These are phyloP conservation scores for Apamea anceps DNA, from an alignment of 2,888 invertebrate species.

Conservation along the genomic window DNA sequence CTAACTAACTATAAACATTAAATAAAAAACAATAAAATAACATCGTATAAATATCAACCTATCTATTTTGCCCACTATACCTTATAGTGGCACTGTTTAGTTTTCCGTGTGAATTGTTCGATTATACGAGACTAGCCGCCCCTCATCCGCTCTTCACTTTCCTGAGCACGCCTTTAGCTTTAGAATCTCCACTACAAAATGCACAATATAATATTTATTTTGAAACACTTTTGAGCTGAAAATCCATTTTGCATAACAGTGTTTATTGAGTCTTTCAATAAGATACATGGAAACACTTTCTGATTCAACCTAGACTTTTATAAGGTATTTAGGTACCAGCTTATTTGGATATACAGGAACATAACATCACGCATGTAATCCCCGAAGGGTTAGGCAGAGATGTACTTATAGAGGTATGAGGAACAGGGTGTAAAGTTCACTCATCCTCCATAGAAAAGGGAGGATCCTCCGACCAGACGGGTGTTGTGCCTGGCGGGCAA, in stretches of 20 bases:
- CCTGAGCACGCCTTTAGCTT: conserved; percentile 10
- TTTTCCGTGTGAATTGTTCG: conserved; percentile 31
- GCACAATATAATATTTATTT: conserved; percentile 22
- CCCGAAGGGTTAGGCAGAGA: no score
- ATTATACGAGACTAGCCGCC: neutral
- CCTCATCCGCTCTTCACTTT: conserved; percentile 3
- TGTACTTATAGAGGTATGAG: no score
- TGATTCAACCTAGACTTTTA: neutral
- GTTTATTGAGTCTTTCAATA: neutral
- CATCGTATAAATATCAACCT: neutral
- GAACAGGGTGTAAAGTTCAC: no score
- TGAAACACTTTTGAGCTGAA: conserved; percentile 5
- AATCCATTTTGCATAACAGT: conserved; percentile 20
- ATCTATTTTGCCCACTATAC: conserved; percentile 1
- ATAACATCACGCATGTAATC: no score
- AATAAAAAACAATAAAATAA: no score
- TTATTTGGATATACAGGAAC: neutral
- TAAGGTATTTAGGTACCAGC: no score
- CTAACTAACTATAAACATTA: neutral
- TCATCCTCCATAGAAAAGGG: no score
- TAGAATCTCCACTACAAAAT: neutral
- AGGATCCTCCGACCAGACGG: no score
- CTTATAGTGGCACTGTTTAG: neutral
- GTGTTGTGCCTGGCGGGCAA: no score
- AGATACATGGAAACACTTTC: neutral